Conservation (phyloP, 2,888 invertebrate species). For the Myathropa florea region DNA sequence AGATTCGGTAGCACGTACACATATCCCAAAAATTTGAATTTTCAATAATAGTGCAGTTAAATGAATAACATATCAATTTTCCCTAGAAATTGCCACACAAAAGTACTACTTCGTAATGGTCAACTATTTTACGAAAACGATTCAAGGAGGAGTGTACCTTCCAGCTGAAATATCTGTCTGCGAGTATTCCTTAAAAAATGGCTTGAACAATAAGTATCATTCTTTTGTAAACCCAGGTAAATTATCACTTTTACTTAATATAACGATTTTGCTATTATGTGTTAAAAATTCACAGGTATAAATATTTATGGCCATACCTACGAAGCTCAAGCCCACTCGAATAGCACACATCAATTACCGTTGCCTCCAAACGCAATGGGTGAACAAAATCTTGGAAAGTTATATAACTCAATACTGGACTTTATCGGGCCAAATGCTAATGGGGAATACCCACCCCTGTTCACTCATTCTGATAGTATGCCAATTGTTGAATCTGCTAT, state of each 20-base stretch:
- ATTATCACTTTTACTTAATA: slow-evolving; percentile 62
- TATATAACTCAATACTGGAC: slow-evolving; percentile 79
- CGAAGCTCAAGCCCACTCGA: slow-evolving; percentile 80
- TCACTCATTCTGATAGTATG: slow-evolving; percentile 77
- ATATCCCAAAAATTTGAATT: too few species aligned
- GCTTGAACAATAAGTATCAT: slow-evolving; percentile 79
- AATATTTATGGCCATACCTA: slow-evolving; percentile 80
- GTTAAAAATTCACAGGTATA: slow-evolving; percentile 71
- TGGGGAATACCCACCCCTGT: slow-evolving; percentile 79
- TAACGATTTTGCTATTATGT: not conserved
- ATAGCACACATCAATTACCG: slow-evolving; percentile 81
- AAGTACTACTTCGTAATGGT: slow-evolving; percentile 76
- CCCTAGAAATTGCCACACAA: slow-evolving; percentile 75
- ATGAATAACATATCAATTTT: not conserved
- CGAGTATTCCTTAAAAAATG: slow-evolving; percentile 81
- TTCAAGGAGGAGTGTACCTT: slow-evolving; percentile 75
- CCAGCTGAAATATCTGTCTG: slow-evolving; percentile 83
- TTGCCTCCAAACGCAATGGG: slow-evolving; percentile 79
- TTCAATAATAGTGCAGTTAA: too few species aligned
- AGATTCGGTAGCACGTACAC: too few species aligned
- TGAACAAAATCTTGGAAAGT: slow-evolving; percentile 74
- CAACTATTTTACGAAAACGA: slow-evolving; percentile 77
- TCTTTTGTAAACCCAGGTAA: slow-evolving; percentile 80
- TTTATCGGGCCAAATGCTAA: slow-evolving; percentile 77
- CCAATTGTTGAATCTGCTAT: slow-evolving; percentile 77